Conservation (phyloP, 2,113 vertebrate genomes). For the Antechinus stuartii region DNA sequence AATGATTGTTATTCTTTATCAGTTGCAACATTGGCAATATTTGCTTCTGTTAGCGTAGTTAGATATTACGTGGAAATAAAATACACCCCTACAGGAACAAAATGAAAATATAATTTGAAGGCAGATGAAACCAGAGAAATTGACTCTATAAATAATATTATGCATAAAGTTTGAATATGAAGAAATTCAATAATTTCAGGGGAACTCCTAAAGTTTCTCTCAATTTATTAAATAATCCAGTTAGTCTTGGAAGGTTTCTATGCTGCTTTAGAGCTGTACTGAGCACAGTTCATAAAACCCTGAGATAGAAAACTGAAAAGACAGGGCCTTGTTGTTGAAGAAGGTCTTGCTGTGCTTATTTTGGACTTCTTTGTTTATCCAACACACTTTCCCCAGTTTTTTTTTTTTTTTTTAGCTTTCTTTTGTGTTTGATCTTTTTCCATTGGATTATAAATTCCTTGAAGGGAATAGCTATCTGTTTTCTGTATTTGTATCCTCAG, state of each 20-base stretch:
- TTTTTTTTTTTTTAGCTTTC: not conserved
- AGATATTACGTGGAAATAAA: not conserved
- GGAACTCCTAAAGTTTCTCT: not conserved
- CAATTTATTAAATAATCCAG: not conserved
- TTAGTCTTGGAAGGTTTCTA: not conserved
- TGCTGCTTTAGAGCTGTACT: not conserved
- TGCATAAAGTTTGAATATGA: not conserved
- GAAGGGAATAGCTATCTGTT: not conserved
- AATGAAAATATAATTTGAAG: not conserved
- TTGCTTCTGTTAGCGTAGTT: not conserved
- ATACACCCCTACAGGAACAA: not conserved
- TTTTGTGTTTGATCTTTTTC: not conserved
- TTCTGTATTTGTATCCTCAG: not conserved
- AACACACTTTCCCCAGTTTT: not conserved
- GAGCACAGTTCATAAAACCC: not conserved
- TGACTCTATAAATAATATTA: not conserved
- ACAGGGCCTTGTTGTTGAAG: not conserved
- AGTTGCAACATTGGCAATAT: not conserved
- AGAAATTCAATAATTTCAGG: not conserved
- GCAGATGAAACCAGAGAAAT: not conserved
- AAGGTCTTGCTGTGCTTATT: not conserved
- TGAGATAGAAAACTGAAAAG: not conserved
- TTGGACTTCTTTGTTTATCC: not conserved
- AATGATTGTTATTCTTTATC: slow-evolving; percentile 5
- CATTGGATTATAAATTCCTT: not conserved